A percentile compares a stretch with the other conserved stretches of the same genome.
Conservation (phyloP, 2,113 vertebrate genomes). For the Sinocyclocheilus anshuiensis region DNA sequence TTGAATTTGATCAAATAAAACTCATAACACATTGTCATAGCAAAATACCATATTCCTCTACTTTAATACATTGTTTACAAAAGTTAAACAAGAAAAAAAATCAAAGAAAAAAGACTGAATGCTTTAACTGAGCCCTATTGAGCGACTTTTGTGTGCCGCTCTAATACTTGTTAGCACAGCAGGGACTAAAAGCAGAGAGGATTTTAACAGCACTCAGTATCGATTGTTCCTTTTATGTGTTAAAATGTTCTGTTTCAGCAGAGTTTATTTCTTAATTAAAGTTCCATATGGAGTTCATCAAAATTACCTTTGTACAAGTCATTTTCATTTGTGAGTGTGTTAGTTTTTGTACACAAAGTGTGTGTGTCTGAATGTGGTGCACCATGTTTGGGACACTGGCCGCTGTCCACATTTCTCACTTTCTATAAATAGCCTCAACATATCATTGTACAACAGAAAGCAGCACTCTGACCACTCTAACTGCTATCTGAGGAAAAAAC, state of each 20-base stretch:
- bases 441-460: slow-evolving; percentile 17
- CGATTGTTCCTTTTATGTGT: slow-evolving; percentile 39
- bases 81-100: neutral
- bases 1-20: neutral
- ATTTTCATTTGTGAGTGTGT: neutral
- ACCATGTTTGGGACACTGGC: slow-evolving; percentile 9
- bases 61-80: slow-evolving; percentile 6
- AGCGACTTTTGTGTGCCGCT: neutral
- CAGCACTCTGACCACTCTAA: slow-evolving; percentile 24
- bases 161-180: slow-evolving; percentile 38
- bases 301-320: neutral
- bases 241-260: slow-evolving; percentile 17
- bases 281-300: neutral
- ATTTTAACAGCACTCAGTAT: slow-evolving; percentile 50
- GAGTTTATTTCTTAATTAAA: slow-evolving; percentile 34
- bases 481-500: slow-evolving; percentile 9
- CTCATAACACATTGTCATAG: neutral
- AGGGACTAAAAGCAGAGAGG: slow-evolving; percentile 23
- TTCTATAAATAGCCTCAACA: slow-evolving; percentile 51
- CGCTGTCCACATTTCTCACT: slow-evolving; percentile 34
- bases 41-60: neutral
- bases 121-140: slow-evolving; percentile 29
- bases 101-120: neutral
- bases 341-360: neutral
- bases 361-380: neutral